Base-by-base conservation (phyloP, 2,888 invertebrate species). In the Platypus cylindrus region DNA sequence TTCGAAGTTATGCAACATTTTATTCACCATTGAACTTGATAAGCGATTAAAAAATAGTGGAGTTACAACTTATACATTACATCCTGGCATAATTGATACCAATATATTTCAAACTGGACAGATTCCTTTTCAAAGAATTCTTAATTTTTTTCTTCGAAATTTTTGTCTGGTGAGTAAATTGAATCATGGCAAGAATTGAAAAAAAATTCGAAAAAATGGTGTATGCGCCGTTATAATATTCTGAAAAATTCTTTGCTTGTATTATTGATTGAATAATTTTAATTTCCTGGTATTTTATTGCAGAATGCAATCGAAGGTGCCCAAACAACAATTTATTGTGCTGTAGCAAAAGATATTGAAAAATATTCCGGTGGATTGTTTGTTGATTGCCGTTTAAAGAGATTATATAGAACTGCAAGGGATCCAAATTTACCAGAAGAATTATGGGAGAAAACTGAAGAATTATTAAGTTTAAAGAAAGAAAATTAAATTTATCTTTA, bases 261-360 rank as follows among this genome's bases (percentile, higher is more conserved):
- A n/a, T n/a, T n/a, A n/a, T n/a, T n/a, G n/a, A n/a, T n/a, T n/a
- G n/a, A n/a, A n/a, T n/a, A n/a, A n/a, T n/a, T n/a, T n/a, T n/a
- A n/a, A n/a, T n/a, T n/a, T n/a, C 20, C 5, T 20, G 20, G 5
- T 20, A 20, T 20, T 20, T 20, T 20, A 20, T 24, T 24, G 24
- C 24, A 27, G 27, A 27, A 8, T 26, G 7, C 38, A 5, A 14
- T 25, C 17, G 53, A 55, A 38, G 58, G 58, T 3, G 56, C 56
- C 2, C 60, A 60, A 42, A 59, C 58, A 2, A 46, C 48, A 5
- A 51, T 59, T 18, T 44, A 53, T 36, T 39, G 51, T 36, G 48
- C 52, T 2, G 47, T 57, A 11, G 44, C 48, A 3, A 51, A 54
- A 28, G 50, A 52, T 27, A 48, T 55, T 9, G 48, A 52, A 23